phyloP scores from a whole-genome alignment of 2,888 invertebrate species.

The Myopa tessellatipennis region DNA sequence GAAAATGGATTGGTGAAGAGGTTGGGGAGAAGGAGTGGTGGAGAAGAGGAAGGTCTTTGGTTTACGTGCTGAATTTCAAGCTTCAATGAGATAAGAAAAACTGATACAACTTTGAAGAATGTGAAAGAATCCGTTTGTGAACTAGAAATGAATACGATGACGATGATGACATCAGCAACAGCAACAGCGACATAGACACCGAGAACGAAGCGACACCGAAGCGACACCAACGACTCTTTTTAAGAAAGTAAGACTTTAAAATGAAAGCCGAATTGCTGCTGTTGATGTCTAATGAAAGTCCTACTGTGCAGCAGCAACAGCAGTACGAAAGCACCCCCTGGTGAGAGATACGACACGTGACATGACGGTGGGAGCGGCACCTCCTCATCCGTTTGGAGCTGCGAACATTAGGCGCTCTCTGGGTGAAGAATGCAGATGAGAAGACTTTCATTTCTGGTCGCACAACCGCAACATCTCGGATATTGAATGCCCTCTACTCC shows the following conservation, averaged over 20 bases:
- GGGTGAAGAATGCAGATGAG: neutral
- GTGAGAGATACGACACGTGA: slow-evolving; percentile 12
- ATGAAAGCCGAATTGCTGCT: neutral
- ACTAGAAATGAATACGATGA: slow-evolving; percentile 18
- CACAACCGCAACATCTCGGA: slow-evolving; percentile 13
- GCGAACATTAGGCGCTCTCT: slow-evolving; percentile 30
- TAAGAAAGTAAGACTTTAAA: neutral
- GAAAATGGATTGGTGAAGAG: neutral
- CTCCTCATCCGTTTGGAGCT: slow-evolving; percentile 46
- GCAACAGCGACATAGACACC: neutral
- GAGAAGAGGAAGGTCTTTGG: neutral
- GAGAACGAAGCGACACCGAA: neutral
- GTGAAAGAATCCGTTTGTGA: slow-evolving; percentile 40
- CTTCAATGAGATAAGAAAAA: slow-evolving; percentile 30
- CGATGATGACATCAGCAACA: neutral
- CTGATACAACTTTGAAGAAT: slow-evolving; percentile 17
- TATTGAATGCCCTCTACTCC: neutral
- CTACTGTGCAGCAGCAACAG: slow-evolving; percentile 10
- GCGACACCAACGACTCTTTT: neutral
- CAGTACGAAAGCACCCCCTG: neutral
- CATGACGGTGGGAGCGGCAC: slow-evolving; percentile 20
- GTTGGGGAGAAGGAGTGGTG: too few relatives aligned
- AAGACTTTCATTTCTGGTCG: neutral
- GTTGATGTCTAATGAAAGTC: slow-evolving; percentile 13
- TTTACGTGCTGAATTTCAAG: slow-evolving; percentile 4